These are phyloP conservation scores for Natator depressus DNA, from an alignment of 2,113 vertebrate genomes.

Conservation along the genomic window DNA sequence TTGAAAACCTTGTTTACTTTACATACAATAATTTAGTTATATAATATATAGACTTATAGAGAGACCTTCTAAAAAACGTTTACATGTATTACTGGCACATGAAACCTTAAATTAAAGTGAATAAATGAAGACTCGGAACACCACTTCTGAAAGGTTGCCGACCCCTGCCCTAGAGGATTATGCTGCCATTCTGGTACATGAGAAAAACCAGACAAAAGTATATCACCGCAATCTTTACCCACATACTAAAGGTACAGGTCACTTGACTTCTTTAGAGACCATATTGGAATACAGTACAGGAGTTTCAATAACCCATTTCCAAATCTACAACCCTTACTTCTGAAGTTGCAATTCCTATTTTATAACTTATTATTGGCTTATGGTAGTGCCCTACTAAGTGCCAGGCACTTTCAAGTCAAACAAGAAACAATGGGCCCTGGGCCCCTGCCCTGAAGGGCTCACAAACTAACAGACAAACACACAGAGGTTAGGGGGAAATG, in stretches of 20 bases:
- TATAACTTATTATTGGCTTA: background rate
- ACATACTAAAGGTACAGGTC: background rate
- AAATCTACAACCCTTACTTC: background rate
- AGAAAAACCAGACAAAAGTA: background rate
- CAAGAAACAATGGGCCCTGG: background rate
- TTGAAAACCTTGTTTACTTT: no score
- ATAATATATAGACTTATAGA: no score
- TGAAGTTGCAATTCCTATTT: background rate
- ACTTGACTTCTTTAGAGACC: no score
- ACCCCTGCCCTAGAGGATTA: background rate
- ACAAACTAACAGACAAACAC: background rate
- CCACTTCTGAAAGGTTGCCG: no score
- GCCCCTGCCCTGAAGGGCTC: background rate
- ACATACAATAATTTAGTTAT: no score
- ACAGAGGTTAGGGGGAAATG: background rate
- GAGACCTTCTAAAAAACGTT: no score
- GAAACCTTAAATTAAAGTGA: no score
- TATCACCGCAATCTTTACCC: background rate
- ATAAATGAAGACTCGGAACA: no score
- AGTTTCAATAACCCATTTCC: background rate
- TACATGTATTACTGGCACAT: no score
- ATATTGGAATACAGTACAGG: no score
- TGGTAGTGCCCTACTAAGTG: background rate
- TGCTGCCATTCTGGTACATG: background rate
- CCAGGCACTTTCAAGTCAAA: background rate